Evolutionary conservation across 2,113 vertebrate species (phyloP).

Genomic region (Ornithorhynchus anatinus): DNA sequence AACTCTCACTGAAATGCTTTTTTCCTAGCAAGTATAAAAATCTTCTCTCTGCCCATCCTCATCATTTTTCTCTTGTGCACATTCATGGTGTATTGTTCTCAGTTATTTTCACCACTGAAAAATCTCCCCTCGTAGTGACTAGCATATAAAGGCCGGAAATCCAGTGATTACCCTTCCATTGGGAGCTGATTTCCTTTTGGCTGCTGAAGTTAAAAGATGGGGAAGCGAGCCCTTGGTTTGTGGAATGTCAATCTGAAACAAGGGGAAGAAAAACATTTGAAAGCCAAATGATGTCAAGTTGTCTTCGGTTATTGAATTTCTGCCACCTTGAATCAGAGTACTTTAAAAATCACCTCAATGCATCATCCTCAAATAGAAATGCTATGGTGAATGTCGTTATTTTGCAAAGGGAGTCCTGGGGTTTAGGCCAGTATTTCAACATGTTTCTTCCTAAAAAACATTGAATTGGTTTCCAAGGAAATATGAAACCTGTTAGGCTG

Average conservation of each 20-base stretch:
- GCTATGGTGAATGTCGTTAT: neutral
- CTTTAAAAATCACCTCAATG: neutral
- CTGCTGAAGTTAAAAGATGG: constrained; percentile 5
- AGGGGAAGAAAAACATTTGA: constrained; percentile 21
- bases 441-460: neutral
- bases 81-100: too few relatives aligned
- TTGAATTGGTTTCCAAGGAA: neutral
- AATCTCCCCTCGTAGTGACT: too few relatives aligned
- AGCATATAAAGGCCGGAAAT: too few relatives aligned
- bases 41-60: too few relatives aligned
- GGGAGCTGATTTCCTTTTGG: too few relatives aligned
- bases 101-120: too few relatives aligned
- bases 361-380: neutral
- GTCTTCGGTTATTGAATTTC: constrained; percentile 35
- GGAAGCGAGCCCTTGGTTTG: neutral
- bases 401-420: neutral
- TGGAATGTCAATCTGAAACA: neutral
- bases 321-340: neutral
- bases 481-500: neutral
- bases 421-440: neutral
- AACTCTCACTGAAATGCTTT: too few relatives aligned
- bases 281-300: neutral
- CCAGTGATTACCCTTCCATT: too few relatives aligned
- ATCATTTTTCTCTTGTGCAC: too few relatives aligned
- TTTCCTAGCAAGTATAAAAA: too few relatives aligned